Percentiles rank a stretch among this genome's conserved stretches.
Conservation (phyloP, 2,888 invertebrate species). For the Andrena bucephala region DNA sequence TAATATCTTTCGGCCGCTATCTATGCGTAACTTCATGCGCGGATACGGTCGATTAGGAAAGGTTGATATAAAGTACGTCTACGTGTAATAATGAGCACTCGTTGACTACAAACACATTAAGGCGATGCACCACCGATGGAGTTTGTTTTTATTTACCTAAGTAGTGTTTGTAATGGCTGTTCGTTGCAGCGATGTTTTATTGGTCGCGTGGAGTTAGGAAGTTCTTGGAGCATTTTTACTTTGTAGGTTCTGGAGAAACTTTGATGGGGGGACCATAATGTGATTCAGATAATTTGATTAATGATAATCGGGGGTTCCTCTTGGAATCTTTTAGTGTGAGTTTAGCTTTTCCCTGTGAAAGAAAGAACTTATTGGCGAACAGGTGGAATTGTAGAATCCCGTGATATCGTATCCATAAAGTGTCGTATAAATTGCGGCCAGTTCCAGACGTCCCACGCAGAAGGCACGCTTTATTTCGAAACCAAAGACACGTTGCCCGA, state of each 20-base stretch:
- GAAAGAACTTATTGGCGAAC: neutral
- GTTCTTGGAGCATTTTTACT: too few relatives aligned
- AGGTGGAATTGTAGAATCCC: neutral
- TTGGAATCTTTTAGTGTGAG: neutral
- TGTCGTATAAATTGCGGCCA: slow-evolving; percentile 22
- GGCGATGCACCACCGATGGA: neutral
- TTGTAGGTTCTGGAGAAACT: too few relatives aligned
- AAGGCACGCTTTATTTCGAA: slow-evolving; percentile 53
- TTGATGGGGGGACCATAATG: too few relatives aligned
- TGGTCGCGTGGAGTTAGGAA: too few relatives aligned
- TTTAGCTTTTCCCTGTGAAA: neutral
- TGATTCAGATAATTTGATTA: too few relatives aligned
- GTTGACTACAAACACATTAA: neutral
- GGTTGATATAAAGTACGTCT: neutral
- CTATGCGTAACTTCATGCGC: slow-evolving; percentile 20
- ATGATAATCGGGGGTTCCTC: too few relatives aligned
- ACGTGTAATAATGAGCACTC: slow-evolving; percentile 5
- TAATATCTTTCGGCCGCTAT: slow-evolving; percentile 57
- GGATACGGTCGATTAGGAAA: slow-evolving; percentile 12
- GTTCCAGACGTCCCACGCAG: slow-evolving; percentile 44
- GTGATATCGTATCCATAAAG: slow-evolving; percentile 19
- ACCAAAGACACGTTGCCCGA: slow-evolving; percentile 54
- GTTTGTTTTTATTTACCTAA: neutral
- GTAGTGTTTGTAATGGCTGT: too few relatives aligned
- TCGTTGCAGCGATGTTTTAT: too few relatives aligned